Base-by-base conservation (phyloP, 2,888 invertebrate genomes). In the Leucophora obtusa region DNA sequence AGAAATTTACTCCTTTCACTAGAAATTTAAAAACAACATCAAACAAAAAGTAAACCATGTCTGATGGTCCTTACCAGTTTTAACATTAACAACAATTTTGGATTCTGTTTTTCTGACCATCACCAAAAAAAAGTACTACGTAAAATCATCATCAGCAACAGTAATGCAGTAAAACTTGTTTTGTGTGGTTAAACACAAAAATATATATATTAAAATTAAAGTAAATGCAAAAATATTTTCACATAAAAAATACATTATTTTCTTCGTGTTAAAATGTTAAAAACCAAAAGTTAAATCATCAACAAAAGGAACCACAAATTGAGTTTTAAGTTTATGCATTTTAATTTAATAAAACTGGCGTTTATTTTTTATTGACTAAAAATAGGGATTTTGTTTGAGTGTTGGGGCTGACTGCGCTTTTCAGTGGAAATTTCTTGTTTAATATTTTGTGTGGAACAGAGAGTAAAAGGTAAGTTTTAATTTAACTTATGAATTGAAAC, bases 1-100 rank as follows among this genome's bases (percentile, higher is more conserved):
- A 70, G 81, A 81, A 81, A 81, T 66, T 78, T 18, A 17, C 53
- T 78, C 77, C 77, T 78, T 78, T 78, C 77, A 72, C 77, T 35
- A 43, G 21, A 54, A 66, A 66, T 43, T 56, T 59, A 50, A 11
- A 21, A 53, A 70, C 60, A 21, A 15, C 35, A 47, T 14, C 68
- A 58, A 28, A 2, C 10, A 43, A 47, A 63, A 82, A 71, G 62
- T 69, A 56, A 56, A 66, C 56, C 78, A 76, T 43, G 50, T 65
- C 65, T 77, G 58, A 38, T 70, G 65, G 38, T 81, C 77, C 77
- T 73, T 50, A 70, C 69, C 65, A 65, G 80, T 81, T 73, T 77
- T 43, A n/a, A 35, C 17, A 43, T 21, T 24, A 24, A n/a, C 28
- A 28, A 62, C 15, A 33, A 38, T 21, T 15, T 3, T 54, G 7